These are phyloP conservation scores for Equus przewalskii DNA, from an alignment of 2,113 vertebrate genomes.

Conservation along the genomic window DNA sequence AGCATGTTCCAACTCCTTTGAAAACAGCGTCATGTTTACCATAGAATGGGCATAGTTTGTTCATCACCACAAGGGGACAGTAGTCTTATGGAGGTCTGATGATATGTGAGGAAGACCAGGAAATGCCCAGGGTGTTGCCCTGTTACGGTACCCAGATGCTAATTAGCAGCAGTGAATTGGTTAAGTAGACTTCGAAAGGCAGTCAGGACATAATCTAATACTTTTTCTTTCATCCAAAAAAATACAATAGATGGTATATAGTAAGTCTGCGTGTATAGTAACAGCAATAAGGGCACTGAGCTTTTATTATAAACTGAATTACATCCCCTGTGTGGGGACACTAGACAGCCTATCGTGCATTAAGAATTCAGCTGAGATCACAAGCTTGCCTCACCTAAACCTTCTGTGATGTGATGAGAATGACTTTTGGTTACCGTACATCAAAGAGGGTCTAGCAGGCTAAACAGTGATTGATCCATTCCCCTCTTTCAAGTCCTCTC, in stretches of 20 bases:
- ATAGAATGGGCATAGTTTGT: conserved; percentile 38
- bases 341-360: conserved; percentile 65
- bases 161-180: conserved; percentile 77
- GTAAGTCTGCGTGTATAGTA: conserved; percentile 70
- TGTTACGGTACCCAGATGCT: conserved; percentile 49
- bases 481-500: conserved; percentile 62
- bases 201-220: conserved; percentile 68
- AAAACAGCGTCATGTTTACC: conserved; percentile 72
- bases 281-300: conserved; percentile 59
- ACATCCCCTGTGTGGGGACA: conserved; percentile 74
- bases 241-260: conserved; percentile 56
- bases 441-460: conserved; percentile 78
- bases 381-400: conserved; percentile 70
- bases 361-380: conserved; percentile 83
- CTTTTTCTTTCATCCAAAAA: conserved; percentile 72
- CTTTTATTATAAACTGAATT: conserved; percentile 76
- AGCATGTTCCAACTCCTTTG: conserved; percentile 56
- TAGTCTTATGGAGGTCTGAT: conserved; percentile 62
- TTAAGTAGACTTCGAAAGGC: conserved; percentile 73
- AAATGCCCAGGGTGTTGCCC: conserved; percentile 25
- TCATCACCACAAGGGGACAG: conserved; percentile 55
- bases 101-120: conserved; percentile 31
- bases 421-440: conserved; percentile 74
- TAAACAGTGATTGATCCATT: conserved; percentile 71
- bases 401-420: conserved; percentile 75